Evolutionary conservation across 2,797 vertebrate genomes (phyloP).

Genomic region (Propithecus deckenii): DNA sequence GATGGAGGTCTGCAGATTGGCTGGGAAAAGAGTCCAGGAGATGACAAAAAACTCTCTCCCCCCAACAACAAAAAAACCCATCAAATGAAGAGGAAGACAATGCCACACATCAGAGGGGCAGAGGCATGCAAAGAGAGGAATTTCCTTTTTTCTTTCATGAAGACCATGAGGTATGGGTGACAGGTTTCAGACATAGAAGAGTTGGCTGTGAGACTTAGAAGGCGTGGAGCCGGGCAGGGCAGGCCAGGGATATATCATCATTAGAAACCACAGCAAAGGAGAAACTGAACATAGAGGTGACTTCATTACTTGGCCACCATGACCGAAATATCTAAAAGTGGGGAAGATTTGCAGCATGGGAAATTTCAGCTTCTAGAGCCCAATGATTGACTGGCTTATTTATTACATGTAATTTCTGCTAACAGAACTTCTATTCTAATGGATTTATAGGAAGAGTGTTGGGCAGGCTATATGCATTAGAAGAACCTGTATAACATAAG

Average conservation of each 20-base stretch:
- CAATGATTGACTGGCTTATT: neutral
- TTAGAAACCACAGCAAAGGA: neutral
- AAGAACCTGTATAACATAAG: neutral
- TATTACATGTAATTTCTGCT: neutral
- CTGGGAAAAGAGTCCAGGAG: neutral
- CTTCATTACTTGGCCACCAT: neutral
- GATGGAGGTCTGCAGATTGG: neutral
- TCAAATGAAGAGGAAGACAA: neutral
- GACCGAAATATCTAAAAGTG: neutral
- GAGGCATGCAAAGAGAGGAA: neutral
- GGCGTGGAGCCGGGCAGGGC: neutral
- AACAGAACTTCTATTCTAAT: neutral
- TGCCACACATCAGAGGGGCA: neutral
- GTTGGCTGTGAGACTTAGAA: neutral
- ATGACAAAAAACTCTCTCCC: neutral
- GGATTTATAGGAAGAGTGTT: neutral
- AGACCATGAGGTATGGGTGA: neutral
- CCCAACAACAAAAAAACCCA: neutral
- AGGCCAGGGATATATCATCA: neutral
- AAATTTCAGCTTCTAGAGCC: neutral
- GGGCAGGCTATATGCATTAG: neutral
- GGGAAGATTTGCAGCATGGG: too few relatives aligned
- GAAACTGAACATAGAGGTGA: neutral
- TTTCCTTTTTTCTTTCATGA: neutral
- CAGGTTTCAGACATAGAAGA: neutral